Evolutionary conservation across 2,888 invertebrate genomes (phyloP).

Genomic region (Cheilosia vulpina): DNA sequence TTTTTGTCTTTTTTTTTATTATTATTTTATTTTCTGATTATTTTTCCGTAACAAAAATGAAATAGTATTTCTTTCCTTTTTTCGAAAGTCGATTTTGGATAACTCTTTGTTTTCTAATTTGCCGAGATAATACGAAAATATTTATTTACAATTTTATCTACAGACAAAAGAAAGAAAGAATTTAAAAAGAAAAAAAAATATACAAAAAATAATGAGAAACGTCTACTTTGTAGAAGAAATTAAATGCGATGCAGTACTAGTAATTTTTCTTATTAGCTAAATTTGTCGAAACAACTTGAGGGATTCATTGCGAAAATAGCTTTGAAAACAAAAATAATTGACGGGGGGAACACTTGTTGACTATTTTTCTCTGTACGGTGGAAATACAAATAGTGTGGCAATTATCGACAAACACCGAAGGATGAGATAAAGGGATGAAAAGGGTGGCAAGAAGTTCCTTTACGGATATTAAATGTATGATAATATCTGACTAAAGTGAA

Average conservation of each 20-base stretch:
- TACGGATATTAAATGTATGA: too few species aligned
- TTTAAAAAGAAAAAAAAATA: neutral
- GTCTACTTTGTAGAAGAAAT: conserved; percentile 51
- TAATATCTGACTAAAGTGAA: too few species aligned
- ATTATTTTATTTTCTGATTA: conserved; percentile 25
- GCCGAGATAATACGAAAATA: conserved; percentile 65
- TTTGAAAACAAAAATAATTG: too few species aligned
- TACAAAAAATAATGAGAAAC: neutral
- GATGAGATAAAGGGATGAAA: too few species aligned
- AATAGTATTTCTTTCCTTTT: conserved; percentile 62
- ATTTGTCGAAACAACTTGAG: neutral
- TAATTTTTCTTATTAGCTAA: conserved; percentile 16
- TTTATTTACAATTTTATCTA: conserved; percentile 52
- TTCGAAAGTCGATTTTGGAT: conserved; percentile 27
- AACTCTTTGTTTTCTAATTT: conserved; percentile 45
- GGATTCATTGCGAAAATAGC: neutral
- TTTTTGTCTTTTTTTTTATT: conserved; percentile 42
- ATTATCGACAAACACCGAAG: too few species aligned
- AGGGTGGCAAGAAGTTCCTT: too few species aligned
- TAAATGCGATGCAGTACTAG: conserved; percentile 38
- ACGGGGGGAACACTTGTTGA: too few species aligned
- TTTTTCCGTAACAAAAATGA: conserved; percentile 48
- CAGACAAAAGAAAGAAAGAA: conserved; percentile 9
- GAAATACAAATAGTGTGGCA: too few species aligned
- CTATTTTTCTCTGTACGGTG: too few species aligned